Base-by-base conservation (phyloP, 2,888 invertebrate genomes). In the Pterostichus madidus region DNA sequence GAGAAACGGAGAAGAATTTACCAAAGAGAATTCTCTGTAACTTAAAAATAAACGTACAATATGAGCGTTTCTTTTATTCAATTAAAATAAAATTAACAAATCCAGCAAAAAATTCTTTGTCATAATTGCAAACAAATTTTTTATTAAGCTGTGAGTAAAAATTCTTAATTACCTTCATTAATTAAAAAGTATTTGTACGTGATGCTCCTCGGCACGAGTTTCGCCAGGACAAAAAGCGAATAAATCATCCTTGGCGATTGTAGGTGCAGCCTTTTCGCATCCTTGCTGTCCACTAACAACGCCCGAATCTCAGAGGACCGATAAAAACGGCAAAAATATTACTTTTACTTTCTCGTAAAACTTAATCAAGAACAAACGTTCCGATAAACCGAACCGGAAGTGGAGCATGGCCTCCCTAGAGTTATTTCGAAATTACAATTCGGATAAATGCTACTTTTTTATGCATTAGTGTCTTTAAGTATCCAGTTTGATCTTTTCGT, bases 271-370 rank as follows among this genome's bases (percentile, higher is more conserved):
- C 35, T n/a, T 13, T 35, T 24, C 75, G 31, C 49, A 75, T 75
- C 75, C 52, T 35, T 56, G 75, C 24, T 53, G 77, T 39, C 24
- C 39, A 17, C 44, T 44, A 59, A 53, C 56, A 44, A 35, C 32
- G 35, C 17, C 59, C 59, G 13, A 56, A 24, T 77, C 77, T 44
- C 77, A n/a, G 15, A 24, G 59, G 77, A 15, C 17, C 44, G 77
- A 77, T 77, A 77, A 77, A 77, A 59, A 11, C 56, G 24, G 77
- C 77, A 59, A 77, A 24, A 77, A 77, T 77, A 77, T 77, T 77
- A 77, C 77, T 59, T n/a, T 77, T 59, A 59, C 77, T 59, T 44
- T 77, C 59, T 59, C 59, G 59, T 77, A 59, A 77, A 77, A 77
- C 77, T 77, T 59, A 56, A 77, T 77, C 59, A 77, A 77, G 59